These are phyloP conservation scores for Smutsia temminckii DNA, from an alignment of 2,797 vertebrate species.

Conservation along the genomic window DNA sequence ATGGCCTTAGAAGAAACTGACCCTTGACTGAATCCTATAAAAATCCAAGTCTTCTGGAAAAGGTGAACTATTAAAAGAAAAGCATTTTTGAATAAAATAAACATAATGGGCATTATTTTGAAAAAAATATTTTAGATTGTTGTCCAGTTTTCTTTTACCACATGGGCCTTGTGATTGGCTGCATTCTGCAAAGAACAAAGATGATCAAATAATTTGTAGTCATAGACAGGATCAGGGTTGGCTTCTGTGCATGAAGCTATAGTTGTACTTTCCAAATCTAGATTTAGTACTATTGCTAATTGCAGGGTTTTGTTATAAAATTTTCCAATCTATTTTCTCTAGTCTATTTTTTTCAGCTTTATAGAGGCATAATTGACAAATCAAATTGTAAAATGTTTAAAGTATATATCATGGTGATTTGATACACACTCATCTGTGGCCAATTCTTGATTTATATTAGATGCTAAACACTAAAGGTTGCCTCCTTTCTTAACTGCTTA, in stretches of 20 bases:
- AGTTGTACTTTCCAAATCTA: neutral
- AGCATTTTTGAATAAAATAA: neutral
- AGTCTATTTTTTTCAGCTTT: neutral
- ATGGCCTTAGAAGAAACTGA: neutral
- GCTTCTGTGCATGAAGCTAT: neutral
- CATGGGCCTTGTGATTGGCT: neutral
- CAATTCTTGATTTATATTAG: neutral
- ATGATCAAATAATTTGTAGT: neutral
- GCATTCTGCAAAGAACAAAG: neutral
- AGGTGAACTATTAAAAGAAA: neutral
- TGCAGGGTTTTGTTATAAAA: neutral
- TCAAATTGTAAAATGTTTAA: neutral
- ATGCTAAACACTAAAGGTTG: neutral
- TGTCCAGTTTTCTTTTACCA: neutral
- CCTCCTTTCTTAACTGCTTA: neutral
- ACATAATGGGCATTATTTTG: neutral
- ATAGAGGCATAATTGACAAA: neutral
- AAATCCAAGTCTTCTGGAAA: neutral
- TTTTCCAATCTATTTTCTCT: neutral
- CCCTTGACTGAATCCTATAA: neutral
- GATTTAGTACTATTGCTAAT: neutral
- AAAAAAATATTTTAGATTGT: neutral
- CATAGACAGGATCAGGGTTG: neutral
- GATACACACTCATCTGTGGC: neutral
- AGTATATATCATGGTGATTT: neutral